Conservation (phyloP, 1,140 invertebrate species). For the Halyomorpha halys region DNA sequence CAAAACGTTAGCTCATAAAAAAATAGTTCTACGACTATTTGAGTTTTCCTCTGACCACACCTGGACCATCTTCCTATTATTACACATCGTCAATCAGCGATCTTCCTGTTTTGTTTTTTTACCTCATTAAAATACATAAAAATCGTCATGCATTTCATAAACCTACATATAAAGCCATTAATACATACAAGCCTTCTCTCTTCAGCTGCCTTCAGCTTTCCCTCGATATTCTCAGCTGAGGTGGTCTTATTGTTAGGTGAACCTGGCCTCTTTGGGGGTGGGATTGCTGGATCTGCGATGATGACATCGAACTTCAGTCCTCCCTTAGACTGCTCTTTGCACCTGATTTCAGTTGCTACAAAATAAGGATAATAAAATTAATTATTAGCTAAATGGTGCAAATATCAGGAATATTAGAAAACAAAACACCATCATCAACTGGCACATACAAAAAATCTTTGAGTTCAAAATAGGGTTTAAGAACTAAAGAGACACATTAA, state of each 20-base stretch:
- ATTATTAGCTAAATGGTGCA: not conserved
- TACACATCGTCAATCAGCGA: no score
- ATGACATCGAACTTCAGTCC: slow-evolving; percentile 89
- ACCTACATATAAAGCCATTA: no score
- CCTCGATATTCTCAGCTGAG: slow-evolving; percentile 74
- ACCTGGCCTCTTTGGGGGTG: slow-evolving; percentile 50
- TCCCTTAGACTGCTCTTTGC: slow-evolving; percentile 78
- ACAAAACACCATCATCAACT: not conserved
- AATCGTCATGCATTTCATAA: no score
- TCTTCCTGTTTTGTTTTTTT: no score
- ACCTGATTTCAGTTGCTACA: slow-evolving; percentile 74
- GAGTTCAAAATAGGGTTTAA: no score
- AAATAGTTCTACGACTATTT: no score
- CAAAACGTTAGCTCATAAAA: no score
- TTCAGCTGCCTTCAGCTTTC: slow-evolving; percentile 82
- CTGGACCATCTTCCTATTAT: no score
- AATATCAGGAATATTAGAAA: not conserved
- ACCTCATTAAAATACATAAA: no score
- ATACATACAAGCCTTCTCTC: slow-evolving; percentile 70
- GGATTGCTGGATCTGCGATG: slow-evolving; percentile 63
- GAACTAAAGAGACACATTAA: not conserved
- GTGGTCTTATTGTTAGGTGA: slow-evolving; percentile 45
- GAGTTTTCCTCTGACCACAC: no score
- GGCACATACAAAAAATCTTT: not conserved
- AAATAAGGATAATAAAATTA: slow-evolving; percentile 14